Percentiles rank a stretch among this genome's conserved stretches.
These are phyloP conservation scores for Urechis unicinctus DNA, from an alignment of 2,888 invertebrate genomes.

Conservation along the genomic window DNA sequence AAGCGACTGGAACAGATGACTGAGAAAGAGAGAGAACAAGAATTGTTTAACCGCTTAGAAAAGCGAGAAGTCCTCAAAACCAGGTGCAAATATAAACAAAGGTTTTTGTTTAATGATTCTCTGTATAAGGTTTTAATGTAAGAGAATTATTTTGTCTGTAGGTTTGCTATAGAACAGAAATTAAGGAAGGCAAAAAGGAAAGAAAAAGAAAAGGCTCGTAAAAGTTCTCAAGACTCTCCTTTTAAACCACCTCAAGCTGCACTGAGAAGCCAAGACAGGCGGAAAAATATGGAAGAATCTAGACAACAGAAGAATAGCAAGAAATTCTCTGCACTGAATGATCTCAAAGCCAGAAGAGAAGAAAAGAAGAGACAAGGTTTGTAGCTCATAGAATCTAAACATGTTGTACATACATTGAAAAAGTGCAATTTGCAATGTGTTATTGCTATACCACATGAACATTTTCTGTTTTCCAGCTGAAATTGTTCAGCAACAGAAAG, in stretches of 20 bases:
- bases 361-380: conserved; percentile 63
- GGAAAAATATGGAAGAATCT: conserved; percentile 84
- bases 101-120: background rate
- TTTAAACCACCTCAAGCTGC: conserved; percentile 14
- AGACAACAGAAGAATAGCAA: conserved; percentile 63
- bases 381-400: no score
- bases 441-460: no score
- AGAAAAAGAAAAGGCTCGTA: conserved; percentile 58
- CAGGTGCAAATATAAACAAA: conserved; percentile 58
- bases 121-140: background rate
- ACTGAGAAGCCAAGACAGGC: conserved; percentile 68
- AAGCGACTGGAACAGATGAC: conserved; percentile 84
- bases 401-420: no score
- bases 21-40: conserved; percentile 94
- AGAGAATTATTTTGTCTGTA: conserved; percentile 48
- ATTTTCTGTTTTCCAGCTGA: conserved; percentile 38
- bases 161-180: conserved; percentile 93
- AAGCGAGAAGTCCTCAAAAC: conserved; percentile 88
- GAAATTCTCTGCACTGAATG: conserved; percentile 87
- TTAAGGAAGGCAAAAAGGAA: conserved; percentile 74
- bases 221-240: conserved; percentile 2
- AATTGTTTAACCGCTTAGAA: conserved; percentile 93
- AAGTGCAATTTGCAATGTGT: no score
- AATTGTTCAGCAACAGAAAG: conserved; percentile 61
- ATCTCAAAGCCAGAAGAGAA: conserved; percentile 81